These are phyloP conservation scores for Dasyornis broadbenti DNA, from an alignment of 2,113 vertebrate genomes.

Conservation along the genomic window DNA sequence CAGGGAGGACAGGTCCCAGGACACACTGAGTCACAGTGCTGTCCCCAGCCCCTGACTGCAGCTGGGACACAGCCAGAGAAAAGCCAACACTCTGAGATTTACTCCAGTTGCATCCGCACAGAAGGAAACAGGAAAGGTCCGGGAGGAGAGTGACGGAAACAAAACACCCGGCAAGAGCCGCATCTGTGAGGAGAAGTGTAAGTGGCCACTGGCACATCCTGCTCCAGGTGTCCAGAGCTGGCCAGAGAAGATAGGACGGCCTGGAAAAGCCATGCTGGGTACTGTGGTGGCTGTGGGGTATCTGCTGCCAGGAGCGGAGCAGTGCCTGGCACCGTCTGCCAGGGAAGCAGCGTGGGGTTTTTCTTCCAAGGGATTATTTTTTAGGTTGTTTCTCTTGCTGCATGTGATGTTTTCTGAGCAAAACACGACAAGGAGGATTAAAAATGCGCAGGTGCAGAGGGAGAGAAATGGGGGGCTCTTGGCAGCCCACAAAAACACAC, in stretches of 20 bases:
- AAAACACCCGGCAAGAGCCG: not conserved
- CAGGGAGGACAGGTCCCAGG: not conserved
- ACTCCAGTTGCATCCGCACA: not conserved
- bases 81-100: not conserved
- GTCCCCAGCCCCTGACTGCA: not conserved
- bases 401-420: not conserved
- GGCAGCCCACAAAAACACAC: not conserved
- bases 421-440: not conserved
- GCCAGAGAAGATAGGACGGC: not conserved
- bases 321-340: accelerated
- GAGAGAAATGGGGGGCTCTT: accelerated
- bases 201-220: accelerated
- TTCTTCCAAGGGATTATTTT: not conserved
- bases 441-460: not conserved
- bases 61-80: not conserved
- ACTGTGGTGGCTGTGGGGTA: accelerated
- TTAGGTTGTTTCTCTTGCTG: not conserved
- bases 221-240: not conserved
- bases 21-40: not conserved
- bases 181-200: not conserved
- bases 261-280: not conserved
- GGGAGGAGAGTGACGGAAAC: not conserved
- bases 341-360: accelerated
- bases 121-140: slow-evolving; percentile 37
- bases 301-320: not conserved